Evolutionary conservation across 2,888 invertebrate genomes (phyloP).

Genomic region (Lapara coniferarum): DNA sequence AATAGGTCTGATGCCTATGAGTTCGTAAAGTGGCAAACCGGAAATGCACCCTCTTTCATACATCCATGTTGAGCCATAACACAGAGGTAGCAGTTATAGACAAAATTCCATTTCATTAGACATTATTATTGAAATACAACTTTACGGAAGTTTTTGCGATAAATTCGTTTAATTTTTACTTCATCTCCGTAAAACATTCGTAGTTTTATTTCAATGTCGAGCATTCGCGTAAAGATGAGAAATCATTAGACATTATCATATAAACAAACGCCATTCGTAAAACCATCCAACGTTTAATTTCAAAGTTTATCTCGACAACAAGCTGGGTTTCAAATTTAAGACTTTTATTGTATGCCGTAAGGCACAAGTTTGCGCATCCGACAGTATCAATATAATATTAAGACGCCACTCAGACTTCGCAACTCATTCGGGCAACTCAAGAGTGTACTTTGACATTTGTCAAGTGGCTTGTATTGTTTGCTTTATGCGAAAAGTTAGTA

Average conservation of each 20-base stretch:
- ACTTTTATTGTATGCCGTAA: constrained; percentile 35
- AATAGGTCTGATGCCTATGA: too few relatives aligned
- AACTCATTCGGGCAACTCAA: constrained; percentile 5
- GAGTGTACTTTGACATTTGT: constrained; percentile 14
- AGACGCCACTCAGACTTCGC: constrained; percentile 26
- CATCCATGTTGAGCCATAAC: too few relatives aligned
- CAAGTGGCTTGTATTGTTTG: constrained; percentile 12
- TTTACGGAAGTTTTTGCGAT: too few relatives aligned
- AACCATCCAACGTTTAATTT: constrained; percentile 37
- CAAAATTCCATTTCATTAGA: background rate
- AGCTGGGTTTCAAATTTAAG: constrained; percentile 35
- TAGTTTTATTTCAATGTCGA: too few relatives aligned
- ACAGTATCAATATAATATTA: constrained; percentile 29
- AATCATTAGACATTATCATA: background rate
- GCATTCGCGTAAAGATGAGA: too few relatives aligned
- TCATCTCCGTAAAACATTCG: too few relatives aligned
- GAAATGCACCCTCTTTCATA: too few relatives aligned
- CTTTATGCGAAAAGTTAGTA: constrained; percentile 1
- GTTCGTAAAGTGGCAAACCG: too few relatives aligned
- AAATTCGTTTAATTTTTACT: too few relatives aligned
- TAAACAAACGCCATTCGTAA: background rate
- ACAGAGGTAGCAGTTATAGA: too few relatives aligned
- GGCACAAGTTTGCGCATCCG: constrained; percentile 10
- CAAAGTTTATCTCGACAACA: constrained; percentile 35
- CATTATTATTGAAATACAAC: too few relatives aligned